Conservation (phyloP, 2,797 vertebrate species). For the Spheniscus humboldti region DNA sequence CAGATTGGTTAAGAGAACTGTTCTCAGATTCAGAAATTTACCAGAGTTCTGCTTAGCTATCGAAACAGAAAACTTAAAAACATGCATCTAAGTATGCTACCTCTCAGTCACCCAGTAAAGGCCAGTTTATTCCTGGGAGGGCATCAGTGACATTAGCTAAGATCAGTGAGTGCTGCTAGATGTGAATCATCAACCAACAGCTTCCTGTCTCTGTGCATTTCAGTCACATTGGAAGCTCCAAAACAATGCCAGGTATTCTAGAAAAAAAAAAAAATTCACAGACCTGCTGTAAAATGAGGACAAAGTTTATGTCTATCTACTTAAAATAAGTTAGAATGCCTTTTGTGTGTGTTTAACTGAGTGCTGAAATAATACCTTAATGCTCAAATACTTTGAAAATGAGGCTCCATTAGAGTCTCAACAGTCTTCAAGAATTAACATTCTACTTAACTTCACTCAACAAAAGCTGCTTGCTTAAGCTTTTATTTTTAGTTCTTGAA, state of each 20-base stretch:
- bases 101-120: neutral
- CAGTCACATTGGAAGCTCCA: neutral
- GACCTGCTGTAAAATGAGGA: neutral
- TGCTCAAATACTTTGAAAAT: neutral
- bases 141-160: neutral
- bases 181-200: neutral
- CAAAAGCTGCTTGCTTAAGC: neutral
- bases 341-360: neutral
- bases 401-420: neutral
- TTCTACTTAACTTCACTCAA: neutral
- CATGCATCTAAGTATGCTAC: neutral
- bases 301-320: neutral
- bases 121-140: neutral
- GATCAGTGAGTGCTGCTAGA: neutral
- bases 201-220: neutral
- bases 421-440: neutral
- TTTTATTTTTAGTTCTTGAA: neutral
- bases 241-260: neutral
- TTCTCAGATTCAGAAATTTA: neutral
- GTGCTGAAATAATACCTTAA: neutral
- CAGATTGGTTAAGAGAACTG: neutral
- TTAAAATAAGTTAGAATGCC: neutral
- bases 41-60: neutral
- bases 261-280: neutral
- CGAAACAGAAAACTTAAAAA: neutral